A percentile compares a stretch with the other conserved stretches of the same genome.
phyloP scores from a whole-genome alignment of 1,140 invertebrate species.

The Hypsibius dujardini region DNA sequence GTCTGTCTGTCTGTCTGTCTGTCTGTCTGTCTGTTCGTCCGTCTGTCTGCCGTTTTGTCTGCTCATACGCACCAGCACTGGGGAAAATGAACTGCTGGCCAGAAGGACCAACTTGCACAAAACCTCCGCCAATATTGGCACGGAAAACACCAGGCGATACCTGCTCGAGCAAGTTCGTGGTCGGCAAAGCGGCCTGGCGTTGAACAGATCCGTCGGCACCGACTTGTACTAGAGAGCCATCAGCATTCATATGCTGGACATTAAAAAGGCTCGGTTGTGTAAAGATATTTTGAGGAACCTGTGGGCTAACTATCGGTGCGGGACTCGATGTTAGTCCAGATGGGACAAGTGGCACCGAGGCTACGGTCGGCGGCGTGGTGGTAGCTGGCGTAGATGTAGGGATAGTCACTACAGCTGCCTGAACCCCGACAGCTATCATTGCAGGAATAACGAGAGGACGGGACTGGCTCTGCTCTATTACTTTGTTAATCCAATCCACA shows the following conservation, averaged over 20 bases:
- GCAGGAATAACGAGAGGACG: neutral
- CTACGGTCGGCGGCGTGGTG: neutral
- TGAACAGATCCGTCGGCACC: neutral
- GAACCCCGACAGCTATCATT: neutral
- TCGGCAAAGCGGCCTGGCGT: neutral
- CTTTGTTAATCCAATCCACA: slow-evolving; percentile 9
- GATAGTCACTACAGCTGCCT: neutral
- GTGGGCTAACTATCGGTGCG: neutral
- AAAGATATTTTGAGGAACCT: neutral
- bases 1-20: too few species aligned
- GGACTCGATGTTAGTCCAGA: neutral
- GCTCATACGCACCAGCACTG: too few species aligned
- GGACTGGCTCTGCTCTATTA: neutral
- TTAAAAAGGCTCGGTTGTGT: neutral
- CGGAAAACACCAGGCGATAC: neutral
- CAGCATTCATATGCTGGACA: neutral
- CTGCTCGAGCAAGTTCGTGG: neutral
- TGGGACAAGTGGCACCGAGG: neutral
- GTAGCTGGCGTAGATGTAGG: neutral
- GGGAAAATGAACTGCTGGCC: too few species aligned
- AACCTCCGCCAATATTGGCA: neutral
- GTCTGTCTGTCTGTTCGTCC: too few species aligned
- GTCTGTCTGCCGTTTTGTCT: too few species aligned
- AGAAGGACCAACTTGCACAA: too few species aligned
- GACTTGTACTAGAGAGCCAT: neutral